Evolutionary conservation across 1,140 invertebrate genomes (phyloP).

Genomic region (Eupeodes corollae): DNA sequence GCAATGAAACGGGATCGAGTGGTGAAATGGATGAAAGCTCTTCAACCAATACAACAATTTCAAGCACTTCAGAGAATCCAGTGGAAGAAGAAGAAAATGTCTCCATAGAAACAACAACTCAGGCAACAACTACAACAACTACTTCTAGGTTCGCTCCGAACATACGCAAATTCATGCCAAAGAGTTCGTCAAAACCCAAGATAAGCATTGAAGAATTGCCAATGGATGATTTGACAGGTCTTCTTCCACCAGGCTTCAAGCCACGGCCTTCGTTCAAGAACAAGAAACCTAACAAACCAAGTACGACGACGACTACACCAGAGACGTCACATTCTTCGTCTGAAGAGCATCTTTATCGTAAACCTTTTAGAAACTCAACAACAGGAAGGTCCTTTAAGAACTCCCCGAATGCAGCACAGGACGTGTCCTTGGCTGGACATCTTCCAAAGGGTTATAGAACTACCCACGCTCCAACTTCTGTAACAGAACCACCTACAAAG

Average conservation of each 20-base stretch:
- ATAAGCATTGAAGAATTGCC: slow-evolving; percentile 55
- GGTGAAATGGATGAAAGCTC: not conserved
- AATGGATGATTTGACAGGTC: slow-evolving; percentile 47
- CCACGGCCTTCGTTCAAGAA: slow-evolving; percentile 40
- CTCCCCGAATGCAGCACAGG: slow-evolving; percentile 18
- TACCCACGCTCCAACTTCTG: slow-evolving; percentile 36
- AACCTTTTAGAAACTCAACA: slow-evolving; percentile 30
- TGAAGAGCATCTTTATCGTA: slow-evolving; percentile 6
- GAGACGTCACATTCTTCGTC: slow-evolving; percentile 4
- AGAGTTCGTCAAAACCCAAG: slow-evolving; percentile 41
- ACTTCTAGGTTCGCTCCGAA: slow-evolving; percentile 21
- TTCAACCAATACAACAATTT: not conserved
- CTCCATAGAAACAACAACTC: slow-evolving; percentile 17
- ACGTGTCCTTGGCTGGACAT: slow-evolving; percentile 41
- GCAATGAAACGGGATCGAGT: slow-evolving; percentile 6
- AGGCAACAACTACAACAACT: slow-evolving; percentile 15
- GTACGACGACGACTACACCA: slow-evolving; percentile 39
- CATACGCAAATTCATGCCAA: slow-evolving; percentile 43
- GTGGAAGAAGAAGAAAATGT: too few relatives aligned
- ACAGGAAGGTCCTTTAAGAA: slow-evolving; percentile 34
- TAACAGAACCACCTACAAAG: slow-evolving; percentile 17
- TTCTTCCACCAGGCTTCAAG: slow-evolving; percentile 53
- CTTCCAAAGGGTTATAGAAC: slow-evolving; percentile 52
- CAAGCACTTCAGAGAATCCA: not conserved
- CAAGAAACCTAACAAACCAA: slow-evolving; percentile 41